Conservation (phyloP, 2,797 vertebrate genomes). For the Hipposideros larvatus region DNA sequence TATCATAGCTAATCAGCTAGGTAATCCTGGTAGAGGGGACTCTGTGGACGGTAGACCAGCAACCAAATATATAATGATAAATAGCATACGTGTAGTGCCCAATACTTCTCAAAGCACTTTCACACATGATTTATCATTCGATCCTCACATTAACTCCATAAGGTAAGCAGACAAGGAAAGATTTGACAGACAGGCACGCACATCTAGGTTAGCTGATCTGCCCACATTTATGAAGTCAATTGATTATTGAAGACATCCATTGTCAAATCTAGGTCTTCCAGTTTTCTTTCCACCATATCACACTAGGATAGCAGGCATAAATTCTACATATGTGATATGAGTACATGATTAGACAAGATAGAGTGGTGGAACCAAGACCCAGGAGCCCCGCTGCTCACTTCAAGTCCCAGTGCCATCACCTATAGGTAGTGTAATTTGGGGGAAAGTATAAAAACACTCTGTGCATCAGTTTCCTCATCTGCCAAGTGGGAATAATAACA, state of each 20-base stretch:
- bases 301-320: background rate
- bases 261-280: background rate
- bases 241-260: background rate
- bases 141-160: background rate
- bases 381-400: background rate
- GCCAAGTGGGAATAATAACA: background rate
- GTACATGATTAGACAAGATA: background rate
- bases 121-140: background rate
- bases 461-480: background rate
- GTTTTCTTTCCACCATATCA: background rate
- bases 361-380: background rate
- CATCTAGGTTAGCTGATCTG: background rate
- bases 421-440: background rate
- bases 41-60: background rate
- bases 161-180: slow-evolving; percentile 23
- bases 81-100: background rate
- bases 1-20: background rate
- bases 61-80: background rate
- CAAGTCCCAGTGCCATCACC: background rate
- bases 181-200: background rate
- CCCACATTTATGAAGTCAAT: background rate
- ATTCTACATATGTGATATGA: background rate
- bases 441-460: background rate
- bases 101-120: background rate
- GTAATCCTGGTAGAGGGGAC: background rate